These are phyloP conservation scores for Pseudococcus viburni DNA, from an alignment of 2,888 invertebrate species.

Conservation along the genomic window DNA sequence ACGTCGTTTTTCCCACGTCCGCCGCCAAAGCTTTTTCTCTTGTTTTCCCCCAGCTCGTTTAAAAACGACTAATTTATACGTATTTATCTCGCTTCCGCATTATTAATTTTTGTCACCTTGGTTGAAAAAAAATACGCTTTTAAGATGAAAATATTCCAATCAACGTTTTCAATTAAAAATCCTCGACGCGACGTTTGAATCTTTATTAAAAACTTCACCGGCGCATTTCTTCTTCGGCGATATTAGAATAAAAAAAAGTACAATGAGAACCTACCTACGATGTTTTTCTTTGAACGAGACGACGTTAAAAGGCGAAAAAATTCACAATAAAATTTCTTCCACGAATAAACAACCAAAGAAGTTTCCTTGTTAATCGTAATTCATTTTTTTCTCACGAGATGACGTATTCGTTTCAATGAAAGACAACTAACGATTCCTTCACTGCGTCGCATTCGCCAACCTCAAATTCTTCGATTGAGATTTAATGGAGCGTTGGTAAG, in stretches of 20 bases:
- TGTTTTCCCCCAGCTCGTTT: not conserved
- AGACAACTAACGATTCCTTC: not conserved
- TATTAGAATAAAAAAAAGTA: not conserved
- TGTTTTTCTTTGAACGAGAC: not conserved
- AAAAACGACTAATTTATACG: slow-evolving; percentile 14
- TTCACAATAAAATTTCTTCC: not conserved
- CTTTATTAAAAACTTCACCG: slow-evolving; percentile 40
- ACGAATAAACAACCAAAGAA: not conserved
- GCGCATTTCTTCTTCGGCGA: not conserved
- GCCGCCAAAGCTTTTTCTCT: not conserved
- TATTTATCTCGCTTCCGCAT: not conserved
- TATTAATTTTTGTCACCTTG: slow-evolving; percentile 20
- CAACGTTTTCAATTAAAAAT: slow-evolving; percentile 31
- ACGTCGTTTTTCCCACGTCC: slow-evolving; percentile 1
- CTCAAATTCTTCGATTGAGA: slow-evolving; percentile 14
- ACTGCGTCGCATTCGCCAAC: not conserved
- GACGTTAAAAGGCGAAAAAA: not conserved
- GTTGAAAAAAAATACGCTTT: not conserved
- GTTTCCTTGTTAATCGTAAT: not conserved
- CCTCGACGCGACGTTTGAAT: not conserved
- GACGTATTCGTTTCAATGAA: not conserved
- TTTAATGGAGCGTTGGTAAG: slow-evolving; percentile 18
- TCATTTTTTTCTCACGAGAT: not conserved
- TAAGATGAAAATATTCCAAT: slow-evolving; percentile 25
- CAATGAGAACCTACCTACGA: not conserved